phyloP scores from a whole-genome alignment of 2,113 vertebrate genomes.

The Phrynosoma platyrhinos region DNA sequence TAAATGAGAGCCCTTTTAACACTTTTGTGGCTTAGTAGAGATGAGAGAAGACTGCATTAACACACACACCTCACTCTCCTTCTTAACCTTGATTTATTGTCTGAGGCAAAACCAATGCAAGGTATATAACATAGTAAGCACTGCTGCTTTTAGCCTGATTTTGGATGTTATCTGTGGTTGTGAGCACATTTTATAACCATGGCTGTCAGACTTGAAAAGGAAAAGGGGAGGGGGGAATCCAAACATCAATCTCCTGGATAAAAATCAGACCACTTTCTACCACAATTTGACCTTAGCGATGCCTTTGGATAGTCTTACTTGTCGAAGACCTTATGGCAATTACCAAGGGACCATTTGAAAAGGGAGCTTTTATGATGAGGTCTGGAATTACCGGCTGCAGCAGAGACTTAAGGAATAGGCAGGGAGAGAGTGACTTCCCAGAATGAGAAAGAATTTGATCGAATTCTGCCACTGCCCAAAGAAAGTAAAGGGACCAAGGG shows the following conservation, averaged over 20 bases:
- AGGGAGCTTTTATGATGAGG: slow-evolving; percentile 69
- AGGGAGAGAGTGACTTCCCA: slow-evolving; percentile 48
- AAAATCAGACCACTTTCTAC: slow-evolving; percentile 79
- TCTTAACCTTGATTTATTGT: slow-evolving; percentile 75
- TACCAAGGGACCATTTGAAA: slow-evolving; percentile 74
- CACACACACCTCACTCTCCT: slow-evolving; percentile 4
- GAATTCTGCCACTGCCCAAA: slow-evolving; percentile 45
- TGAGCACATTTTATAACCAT: slow-evolving; percentile 81
- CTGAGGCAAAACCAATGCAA: slow-evolving; percentile 71
- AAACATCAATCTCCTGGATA: slow-evolving; percentile 85
- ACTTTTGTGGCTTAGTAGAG: slow-evolving; percentile 44
- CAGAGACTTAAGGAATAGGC: slow-evolving; percentile 55
- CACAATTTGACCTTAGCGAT: slow-evolving; percentile 80
- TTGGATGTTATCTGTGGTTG: slow-evolving; percentile 76
- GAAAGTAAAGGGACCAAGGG: slow-evolving; percentile 23
- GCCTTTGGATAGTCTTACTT: slow-evolving; percentile 81
- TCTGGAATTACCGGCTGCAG: slow-evolving; percentile 72
- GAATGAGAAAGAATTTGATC: slow-evolving; percentile 43
- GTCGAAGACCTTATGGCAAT: slow-evolving; percentile 77
- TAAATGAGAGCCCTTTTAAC: slow-evolving; percentile 27
- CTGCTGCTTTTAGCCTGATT: slow-evolving; percentile 66
- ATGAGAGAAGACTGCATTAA: slow-evolving; percentile 38
- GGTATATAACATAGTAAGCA: slow-evolving; percentile 74
- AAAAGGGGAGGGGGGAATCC: slow-evolving; percentile 76
- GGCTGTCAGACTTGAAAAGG: slow-evolving; percentile 68